Percentiles rank a stretch among this genome's conserved stretches.
Conservation (phyloP, 2,797 vertebrate genomes). For the Anniella stebbinsi region DNA sequence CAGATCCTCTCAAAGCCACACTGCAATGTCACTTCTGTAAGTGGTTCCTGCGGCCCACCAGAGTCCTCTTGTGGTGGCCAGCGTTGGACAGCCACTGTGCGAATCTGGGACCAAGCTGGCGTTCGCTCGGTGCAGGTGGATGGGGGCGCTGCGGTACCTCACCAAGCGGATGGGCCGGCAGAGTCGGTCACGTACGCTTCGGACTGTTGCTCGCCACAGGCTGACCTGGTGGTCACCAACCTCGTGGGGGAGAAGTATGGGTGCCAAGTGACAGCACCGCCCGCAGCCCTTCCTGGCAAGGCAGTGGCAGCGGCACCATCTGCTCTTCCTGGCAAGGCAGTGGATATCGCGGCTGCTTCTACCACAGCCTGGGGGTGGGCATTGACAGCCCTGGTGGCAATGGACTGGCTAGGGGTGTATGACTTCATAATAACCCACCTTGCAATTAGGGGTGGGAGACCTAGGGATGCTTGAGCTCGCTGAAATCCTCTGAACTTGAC, state of each 20-base stretch:
- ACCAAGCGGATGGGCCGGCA: slow-evolving; percentile 46
- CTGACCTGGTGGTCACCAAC: slow-evolving; percentile 82
- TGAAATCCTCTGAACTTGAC: no score
- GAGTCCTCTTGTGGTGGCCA: not conserved
- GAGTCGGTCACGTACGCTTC: slow-evolving; percentile 78
- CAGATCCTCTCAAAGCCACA: not conserved
- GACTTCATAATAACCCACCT: no score
- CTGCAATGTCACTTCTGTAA: slow-evolving; percentile 11
- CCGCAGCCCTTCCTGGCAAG: not conserved
- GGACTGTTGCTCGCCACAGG: slow-evolving; percentile 79
- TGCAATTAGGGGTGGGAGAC: not conserved
- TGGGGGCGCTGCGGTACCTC: not conserved
- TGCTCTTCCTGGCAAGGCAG: not conserved
- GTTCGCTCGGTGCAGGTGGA: slow-evolving; percentile 24
- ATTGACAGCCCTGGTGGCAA: not conserved
- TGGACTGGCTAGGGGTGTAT: not conserved
- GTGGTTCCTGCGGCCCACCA: slow-evolving; percentile 27
- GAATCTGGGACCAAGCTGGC: slow-evolving; percentile 48
- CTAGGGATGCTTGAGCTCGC: no score
- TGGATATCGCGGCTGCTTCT: not conserved
- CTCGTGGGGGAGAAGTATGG: slow-evolving; percentile 76
- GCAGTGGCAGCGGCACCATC: not conserved
- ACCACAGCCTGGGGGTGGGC: not conserved
- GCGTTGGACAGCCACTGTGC: slow-evolving; percentile 28
- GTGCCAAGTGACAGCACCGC: slow-evolving; percentile 65